phyloP scores from a whole-genome alignment of 2,888 invertebrate genomes.

The Loripinus fragilis region DNA sequence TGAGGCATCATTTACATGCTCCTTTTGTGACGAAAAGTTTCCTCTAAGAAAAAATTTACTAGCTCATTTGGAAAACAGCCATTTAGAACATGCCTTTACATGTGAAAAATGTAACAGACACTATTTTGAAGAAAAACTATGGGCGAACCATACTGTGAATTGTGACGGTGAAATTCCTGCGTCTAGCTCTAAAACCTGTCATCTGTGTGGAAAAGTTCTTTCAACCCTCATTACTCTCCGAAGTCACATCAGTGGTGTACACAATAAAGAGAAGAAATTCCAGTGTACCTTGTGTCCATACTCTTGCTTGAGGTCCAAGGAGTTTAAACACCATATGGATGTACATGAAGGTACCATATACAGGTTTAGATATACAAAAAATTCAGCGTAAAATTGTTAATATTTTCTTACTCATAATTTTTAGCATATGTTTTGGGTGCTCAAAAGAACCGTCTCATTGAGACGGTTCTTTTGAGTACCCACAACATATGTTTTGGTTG shows the following conservation, averaged over 20 bases:
- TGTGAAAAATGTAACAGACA: slow-evolving; percentile 1
- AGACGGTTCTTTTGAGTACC: background rate
- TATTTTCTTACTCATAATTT: too few relatives aligned
- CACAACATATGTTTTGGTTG: background rate
- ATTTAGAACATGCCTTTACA: background rate
- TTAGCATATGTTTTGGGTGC: background rate
- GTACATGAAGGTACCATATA: background rate
- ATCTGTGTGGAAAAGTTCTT: background rate
- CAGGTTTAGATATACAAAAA: too few relatives aligned
- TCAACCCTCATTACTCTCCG: background rate
- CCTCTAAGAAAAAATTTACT: background rate
- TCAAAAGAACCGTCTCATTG: background rate
- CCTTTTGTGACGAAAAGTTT: background rate
- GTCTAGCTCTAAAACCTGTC: background rate
- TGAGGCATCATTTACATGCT: background rate
- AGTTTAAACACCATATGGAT: background rate
- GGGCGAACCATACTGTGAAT: background rate
- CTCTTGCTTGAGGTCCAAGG: background rate
- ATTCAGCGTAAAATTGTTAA: too few relatives aligned
- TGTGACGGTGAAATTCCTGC: background rate
- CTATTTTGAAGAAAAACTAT: background rate
- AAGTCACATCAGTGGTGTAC: background rate
- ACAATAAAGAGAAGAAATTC: background rate
- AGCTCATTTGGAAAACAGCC: background rate
- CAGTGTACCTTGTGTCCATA: background rate